Conservation (phyloP, 1,140 invertebrate genomes). For the Hylyphantes graminicola region DNA sequence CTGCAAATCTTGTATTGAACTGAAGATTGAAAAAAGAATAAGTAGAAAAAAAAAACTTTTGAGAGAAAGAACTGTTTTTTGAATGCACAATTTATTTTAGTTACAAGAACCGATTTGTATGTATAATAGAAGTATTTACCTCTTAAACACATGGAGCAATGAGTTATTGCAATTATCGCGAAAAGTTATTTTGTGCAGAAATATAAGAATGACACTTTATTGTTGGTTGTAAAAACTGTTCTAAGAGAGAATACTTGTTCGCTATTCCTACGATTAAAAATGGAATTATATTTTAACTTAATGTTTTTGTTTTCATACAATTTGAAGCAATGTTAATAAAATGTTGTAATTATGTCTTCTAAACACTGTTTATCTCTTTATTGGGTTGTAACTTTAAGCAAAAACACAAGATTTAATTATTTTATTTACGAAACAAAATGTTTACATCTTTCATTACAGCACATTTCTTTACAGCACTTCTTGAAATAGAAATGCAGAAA, state of each 20-base stretch:
- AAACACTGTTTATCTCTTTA: not conserved
- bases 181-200: not conserved
- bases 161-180: too few relatives aligned
- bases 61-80: conserved; percentile 36
- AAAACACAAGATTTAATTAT: not conserved
- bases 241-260: conserved; percentile 28
- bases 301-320: conserved; percentile 52
- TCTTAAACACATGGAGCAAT: too few relatives aligned
- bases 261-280: conserved; percentile 44
- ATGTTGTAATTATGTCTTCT: conserved; percentile 54
- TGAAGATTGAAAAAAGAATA: not conserved
- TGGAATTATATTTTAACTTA: conserved; percentile 43
- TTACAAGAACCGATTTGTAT: conserved; percentile 37
- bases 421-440: too few relatives aligned
- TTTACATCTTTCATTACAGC: too few relatives aligned
- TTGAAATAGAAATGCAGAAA: too few relatives aligned
- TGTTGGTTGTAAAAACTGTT: not conserved
- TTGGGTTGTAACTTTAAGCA: not conserved
- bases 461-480: too few relatives aligned
- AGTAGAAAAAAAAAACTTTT: conserved; percentile 25
- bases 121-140: too few relatives aligned
- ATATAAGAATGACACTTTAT: conserved; percentile 22
- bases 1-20: conserved; percentile 35
- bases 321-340: conserved; percentile 57
- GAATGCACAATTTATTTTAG: conserved; percentile 57